Conservation (phyloP, 2,113 vertebrate species). For the Cyphomyrus discorhynchus region DNA sequence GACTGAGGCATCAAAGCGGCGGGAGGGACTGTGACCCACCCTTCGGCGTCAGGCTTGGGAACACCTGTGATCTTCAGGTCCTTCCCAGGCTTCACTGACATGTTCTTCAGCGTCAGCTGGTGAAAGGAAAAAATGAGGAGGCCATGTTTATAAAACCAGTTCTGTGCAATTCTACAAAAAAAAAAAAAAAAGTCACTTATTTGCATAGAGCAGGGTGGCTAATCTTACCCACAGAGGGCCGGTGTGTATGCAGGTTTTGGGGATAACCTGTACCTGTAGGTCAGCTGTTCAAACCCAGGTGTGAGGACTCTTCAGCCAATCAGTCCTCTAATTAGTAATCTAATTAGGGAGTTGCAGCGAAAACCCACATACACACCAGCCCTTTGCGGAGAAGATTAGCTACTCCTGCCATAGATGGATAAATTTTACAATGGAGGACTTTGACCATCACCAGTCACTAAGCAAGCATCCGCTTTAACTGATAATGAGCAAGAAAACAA, state of each 20-base stretch:
- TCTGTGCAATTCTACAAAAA: neutral
- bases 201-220: no score
- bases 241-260: no score
- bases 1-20: neutral
- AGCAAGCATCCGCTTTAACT: neutral
- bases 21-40: constrained; percentile 32
- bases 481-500: neutral
- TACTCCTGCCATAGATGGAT: neutral
- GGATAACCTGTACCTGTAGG: no score
- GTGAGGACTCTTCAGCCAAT: no score
- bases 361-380: no score
- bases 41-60: constrained; percentile 1
- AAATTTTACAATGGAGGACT: neutral
- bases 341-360: no score
- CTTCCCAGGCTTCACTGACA: constrained; percentile 58
- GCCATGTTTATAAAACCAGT: neutral
- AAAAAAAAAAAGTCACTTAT: neutral
- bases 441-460: neutral
- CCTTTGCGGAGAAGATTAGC: no score
- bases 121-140: neutral
- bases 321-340: no score
- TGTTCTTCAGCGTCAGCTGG: constrained; percentile 48
- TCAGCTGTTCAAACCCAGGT: no score
- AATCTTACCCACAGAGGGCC: no score
- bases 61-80: constrained; percentile 57